Conservation (phyloP, 2,113 vertebrate genomes). For the Sceloporus undulatus region DNA sequence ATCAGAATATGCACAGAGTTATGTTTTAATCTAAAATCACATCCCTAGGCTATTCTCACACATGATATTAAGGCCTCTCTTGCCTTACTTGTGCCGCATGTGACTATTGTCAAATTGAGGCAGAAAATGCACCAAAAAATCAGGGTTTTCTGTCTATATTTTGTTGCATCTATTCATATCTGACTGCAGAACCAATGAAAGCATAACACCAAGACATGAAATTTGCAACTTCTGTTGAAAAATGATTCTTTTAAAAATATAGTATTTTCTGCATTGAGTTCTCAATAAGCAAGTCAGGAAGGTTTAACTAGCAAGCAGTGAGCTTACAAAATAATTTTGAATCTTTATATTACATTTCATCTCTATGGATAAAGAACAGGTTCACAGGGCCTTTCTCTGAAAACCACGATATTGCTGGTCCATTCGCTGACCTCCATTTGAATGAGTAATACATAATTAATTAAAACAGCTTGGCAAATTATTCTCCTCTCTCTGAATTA, state of each 20-base stretch:
- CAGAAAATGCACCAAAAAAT: background rate
- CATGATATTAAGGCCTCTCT: background rate
- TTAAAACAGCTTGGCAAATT: background rate
- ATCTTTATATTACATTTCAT: background rate
- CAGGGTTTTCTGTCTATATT: background rate
- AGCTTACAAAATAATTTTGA: background rate
- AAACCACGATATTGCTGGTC: background rate
- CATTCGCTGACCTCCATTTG: background rate
- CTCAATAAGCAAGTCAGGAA: background rate
- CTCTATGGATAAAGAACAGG: background rate
- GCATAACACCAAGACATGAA: background rate
- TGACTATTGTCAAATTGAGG: background rate
- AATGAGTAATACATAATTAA: background rate
- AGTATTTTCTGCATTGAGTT: background rate
- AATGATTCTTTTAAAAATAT: background rate
- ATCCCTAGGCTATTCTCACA: background rate
- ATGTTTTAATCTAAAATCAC: background rate
- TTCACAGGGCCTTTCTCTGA: background rate
- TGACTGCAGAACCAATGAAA: background rate
- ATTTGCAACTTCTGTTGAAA: background rate
- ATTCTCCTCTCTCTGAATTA: background rate
- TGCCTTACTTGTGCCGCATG: background rate
- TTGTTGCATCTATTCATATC: no score
- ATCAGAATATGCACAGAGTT: no score
- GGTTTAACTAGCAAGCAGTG: background rate